A percentile compares a stretch with the other conserved stretches of the same genome.
Conservation (phyloP, 2,888 invertebrate genomes). For the Teleiodes luculella region DNA sequence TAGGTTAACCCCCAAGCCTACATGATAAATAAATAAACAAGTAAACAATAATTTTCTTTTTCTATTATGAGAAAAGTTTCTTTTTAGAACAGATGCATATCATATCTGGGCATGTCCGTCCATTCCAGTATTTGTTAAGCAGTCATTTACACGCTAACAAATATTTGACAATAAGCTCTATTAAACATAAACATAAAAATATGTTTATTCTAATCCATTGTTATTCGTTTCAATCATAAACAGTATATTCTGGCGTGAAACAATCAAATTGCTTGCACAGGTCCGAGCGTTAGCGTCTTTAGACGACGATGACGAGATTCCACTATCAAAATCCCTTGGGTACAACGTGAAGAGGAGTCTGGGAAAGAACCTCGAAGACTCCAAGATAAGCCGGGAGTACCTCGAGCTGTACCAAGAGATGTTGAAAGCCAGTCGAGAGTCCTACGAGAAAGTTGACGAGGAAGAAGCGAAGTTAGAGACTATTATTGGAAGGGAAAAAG, state of each 20-base stretch:
- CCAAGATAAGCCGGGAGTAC: slow-evolving; percentile 36
- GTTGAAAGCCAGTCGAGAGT: slow-evolving; percentile 43
- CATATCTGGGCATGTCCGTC: too few relatives aligned
- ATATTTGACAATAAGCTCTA: too few relatives aligned
- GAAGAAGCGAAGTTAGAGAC: slow-evolving; percentile 35
- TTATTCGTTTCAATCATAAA: too few relatives aligned
- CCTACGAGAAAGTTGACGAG: slow-evolving; percentile 33
- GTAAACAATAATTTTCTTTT: too few relatives aligned
- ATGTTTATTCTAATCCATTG: too few relatives aligned
- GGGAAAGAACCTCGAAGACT: slow-evolving; percentile 27
- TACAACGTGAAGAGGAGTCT: slow-evolving; percentile 24
- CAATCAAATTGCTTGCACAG: not conserved
- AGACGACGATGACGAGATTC: slow-evolving; percentile 26
- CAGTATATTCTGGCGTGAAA: not conserved
- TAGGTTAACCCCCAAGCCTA: too few relatives aligned
- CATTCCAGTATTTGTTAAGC: too few relatives aligned
- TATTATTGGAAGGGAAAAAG: slow-evolving; percentile 35
- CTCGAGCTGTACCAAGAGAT: slow-evolving; percentile 50
- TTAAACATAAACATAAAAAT: too few relatives aligned
- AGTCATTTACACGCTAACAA: too few relatives aligned
- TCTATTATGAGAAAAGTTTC: too few relatives aligned
- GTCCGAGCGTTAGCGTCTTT: not conserved
- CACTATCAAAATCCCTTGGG: slow-evolving; percentile 44
- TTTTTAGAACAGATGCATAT: too few relatives aligned
- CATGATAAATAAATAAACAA: too few relatives aligned